Conservation (phyloP, 2,888 invertebrate genomes). For the Carabus problematicus region DNA sequence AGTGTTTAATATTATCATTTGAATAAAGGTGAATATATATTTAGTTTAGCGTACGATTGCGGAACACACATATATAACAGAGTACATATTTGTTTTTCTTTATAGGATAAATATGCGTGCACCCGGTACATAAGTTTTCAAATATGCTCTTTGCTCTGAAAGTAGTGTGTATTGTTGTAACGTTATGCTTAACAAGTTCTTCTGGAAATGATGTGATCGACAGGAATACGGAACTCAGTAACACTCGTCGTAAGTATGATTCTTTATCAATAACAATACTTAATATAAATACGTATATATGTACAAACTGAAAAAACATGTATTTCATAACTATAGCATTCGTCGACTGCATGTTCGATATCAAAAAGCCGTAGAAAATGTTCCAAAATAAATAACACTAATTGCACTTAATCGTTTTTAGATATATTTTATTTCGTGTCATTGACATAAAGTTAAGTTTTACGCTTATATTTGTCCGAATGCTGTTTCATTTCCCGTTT, state of each 20-base stretch:
- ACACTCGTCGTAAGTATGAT: constrained; percentile 25
- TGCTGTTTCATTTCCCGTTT: not conserved
- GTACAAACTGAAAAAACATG: too few species aligned
- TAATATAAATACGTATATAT: too few species aligned
- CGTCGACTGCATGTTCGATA: too few species aligned
- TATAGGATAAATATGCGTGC: constrained; percentile 31
- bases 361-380: too few species aligned
- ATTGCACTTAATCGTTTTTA: too few species aligned
- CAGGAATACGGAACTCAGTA: constrained; percentile 10
- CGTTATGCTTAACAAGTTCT: constrained; percentile 24
- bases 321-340: too few species aligned
- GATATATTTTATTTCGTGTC: too few species aligned
- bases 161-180: constrained; percentile 19
- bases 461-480: too few species aligned
- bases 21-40: constrained; percentile 12
- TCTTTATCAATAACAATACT: too few species aligned
- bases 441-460: too few species aligned
- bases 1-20: not conserved
- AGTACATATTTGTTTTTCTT: constrained; percentile 16
- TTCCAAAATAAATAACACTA: too few species aligned
- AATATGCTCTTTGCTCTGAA: constrained; percentile 35
- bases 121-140: constrained; percentile 15
- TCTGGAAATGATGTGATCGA: constrained; percentile 31
- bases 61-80: too few species aligned
- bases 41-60: not conserved